phyloP scores from a whole-genome alignment of 92 coral and sea anemone genomes.

The Epizoanthus ramosus region DNA sequence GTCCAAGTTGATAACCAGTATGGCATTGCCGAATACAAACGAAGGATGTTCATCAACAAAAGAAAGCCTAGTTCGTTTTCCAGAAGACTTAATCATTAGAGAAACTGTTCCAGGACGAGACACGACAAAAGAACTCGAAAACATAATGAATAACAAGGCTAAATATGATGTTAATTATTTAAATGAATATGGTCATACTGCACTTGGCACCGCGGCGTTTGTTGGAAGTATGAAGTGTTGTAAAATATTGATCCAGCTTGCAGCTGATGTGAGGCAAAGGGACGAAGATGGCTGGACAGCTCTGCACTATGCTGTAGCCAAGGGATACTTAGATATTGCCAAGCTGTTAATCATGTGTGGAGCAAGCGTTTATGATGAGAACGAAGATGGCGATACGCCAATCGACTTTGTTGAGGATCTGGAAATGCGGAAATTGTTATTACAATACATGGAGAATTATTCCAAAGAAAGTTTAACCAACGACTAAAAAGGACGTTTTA shows the following conservation, averaged over 20 bases:
- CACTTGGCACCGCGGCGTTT: conserved; percentile 82
- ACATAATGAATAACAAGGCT: conserved; percentile 52
- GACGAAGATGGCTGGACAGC: conserved; percentile 96
- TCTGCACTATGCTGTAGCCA: conserved; percentile 86
- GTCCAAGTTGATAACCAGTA: background rate
- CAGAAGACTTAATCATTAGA: conserved; percentile 83
- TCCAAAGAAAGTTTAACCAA: too few species aligned
- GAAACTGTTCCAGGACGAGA: conserved; percentile 88
- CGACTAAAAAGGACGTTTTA: too few species aligned
- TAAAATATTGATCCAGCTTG: conserved; percentile 63
- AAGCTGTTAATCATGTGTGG: conserved; percentile 75
- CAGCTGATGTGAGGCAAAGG: conserved; percentile 67
- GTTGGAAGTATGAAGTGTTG: conserved; percentile 80
- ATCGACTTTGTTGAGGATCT: conserved; percentile 62
- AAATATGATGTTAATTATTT: conserved; percentile 66
- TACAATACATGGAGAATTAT: too few species aligned
- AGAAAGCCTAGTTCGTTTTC: conserved; percentile 56
- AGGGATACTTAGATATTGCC: conserved; percentile 79
- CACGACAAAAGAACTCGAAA: conserved; percentile 66
- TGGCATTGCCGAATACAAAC: background rate
- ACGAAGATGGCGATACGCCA: conserved; percentile 78
- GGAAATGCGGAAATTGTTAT: too few species aligned
- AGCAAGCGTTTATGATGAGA: conserved; percentile 58
- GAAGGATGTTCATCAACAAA: background rate
- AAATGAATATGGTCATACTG: conserved; percentile 84